Conservation (phyloP, 37 sponge, comb jelly and placozoan species). For the Spongilla lacustris region DNA sequence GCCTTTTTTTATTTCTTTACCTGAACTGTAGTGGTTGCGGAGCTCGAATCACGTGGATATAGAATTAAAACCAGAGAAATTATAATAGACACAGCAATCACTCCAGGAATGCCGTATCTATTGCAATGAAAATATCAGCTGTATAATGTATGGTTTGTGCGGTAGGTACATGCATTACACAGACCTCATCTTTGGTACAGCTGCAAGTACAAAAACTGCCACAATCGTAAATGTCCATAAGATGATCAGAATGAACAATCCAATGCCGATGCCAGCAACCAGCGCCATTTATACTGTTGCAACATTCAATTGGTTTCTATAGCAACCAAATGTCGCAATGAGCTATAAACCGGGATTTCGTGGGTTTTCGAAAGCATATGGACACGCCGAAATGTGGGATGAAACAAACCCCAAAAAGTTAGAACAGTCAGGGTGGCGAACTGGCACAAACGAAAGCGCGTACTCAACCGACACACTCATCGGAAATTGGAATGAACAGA, state of each 20-base stretch:
- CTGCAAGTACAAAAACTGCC: constrained; percentile 32
- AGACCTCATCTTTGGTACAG: constrained; percentile 72
- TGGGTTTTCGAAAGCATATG: constrained; percentile 68
- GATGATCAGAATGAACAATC: constrained; percentile 55
- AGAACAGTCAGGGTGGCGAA: constrained; percentile 75
- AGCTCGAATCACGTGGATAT: constrained; percentile 43
- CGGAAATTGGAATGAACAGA: constrained; percentile 94
- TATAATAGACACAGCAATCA: constrained; percentile 25
- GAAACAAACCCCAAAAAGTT: constrained; percentile 55
- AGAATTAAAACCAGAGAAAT: constrained; percentile 52
- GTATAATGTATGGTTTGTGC: neutral
- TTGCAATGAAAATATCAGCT: neutral
- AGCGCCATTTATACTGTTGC: constrained; percentile 22
- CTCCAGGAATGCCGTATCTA: constrained; percentile 70
- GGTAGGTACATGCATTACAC: neutral
- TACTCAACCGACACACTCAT: constrained; percentile 79
- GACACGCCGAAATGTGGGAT: constrained; percentile 61
- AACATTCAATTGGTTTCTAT: neutral
- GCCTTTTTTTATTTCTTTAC: too few species aligned
- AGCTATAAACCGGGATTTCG: constrained; percentile 32
- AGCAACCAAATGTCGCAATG: neutral
- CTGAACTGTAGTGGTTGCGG: too few species aligned
- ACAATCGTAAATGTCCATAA: constrained; percentile 51
- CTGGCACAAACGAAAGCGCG: constrained; percentile 23
- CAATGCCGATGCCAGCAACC: constrained; percentile 67